phyloP scores from a whole-genome alignment of 2,113 vertebrate species.

The Pollachius pollachius region DNA sequence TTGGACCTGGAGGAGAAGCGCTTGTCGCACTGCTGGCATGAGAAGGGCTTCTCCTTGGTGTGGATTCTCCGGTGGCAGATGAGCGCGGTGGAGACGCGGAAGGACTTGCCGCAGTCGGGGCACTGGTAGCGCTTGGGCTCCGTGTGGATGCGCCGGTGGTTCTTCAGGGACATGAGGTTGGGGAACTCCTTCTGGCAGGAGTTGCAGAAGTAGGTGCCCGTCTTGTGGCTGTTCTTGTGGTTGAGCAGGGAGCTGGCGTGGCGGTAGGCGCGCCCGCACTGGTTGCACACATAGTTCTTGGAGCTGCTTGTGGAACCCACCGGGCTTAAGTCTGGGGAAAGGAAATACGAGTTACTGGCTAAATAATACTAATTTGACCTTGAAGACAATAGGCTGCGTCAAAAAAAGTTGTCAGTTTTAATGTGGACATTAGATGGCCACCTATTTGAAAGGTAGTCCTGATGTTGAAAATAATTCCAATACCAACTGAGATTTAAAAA shows the following conservation, averaged over 20 bases:
- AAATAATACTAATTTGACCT: neutral
- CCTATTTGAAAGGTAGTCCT: too few relatives aligned
- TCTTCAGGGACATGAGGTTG: constrained; percentile 75
- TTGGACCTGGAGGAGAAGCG: constrained; percentile 76
- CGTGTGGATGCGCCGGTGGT: constrained; percentile 74
- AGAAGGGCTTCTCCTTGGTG: constrained; percentile 78
- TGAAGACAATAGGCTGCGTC: neutral
- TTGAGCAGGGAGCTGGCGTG: constrained; percentile 54
- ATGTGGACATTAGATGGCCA: too few relatives aligned
- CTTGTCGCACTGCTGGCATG: constrained; percentile 74
- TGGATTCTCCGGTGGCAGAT: constrained; percentile 77
- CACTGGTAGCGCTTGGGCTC: constrained; percentile 83
- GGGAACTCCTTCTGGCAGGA: constrained; percentile 74
- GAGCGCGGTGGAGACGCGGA: constrained; percentile 72
- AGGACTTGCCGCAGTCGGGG: constrained; percentile 76
- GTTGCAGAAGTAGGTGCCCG: constrained; percentile 67
- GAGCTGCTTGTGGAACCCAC: constrained; percentile 11
- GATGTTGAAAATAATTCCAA: too few relatives aligned
- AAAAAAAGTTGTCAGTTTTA: neutral
- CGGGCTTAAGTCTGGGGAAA: constrained; percentile 37
- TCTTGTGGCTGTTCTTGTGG: constrained; percentile 60
- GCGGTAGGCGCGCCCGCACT: constrained; percentile 56
- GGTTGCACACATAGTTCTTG: constrained; percentile 50
- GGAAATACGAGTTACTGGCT: constrained; percentile 16
- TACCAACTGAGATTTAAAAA: too few relatives aligned